Evolutionary conservation across 2,113 vertebrate genomes (phyloP), one percentile per base, ranked within the genome.

Genomic region (Plestiodon gilberti): DNA sequence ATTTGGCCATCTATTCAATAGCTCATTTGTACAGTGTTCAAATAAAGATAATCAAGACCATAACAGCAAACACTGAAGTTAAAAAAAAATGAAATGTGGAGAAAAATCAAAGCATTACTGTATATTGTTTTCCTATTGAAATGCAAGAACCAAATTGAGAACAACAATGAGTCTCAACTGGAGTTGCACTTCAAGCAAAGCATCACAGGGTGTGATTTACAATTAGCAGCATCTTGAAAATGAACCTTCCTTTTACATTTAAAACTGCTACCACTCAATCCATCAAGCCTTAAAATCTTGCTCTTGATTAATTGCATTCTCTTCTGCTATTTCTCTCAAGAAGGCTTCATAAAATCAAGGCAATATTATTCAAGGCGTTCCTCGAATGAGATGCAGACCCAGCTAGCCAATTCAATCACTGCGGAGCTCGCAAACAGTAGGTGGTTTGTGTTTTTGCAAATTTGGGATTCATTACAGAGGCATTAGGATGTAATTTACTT

Each of bases 181-280:
- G 84, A 89, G 81, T 84, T 91, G 90, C 78, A 86, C 75, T 88
- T 93, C 78, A 43, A 93, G 69, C 77, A 91, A 83, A 90, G 88
- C 82, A 92, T 61, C 87, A 89, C 78, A 80, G 88, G 85, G 81
- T 83, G 74, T 94, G 91, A 95, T 95, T 95, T 95, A 94, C 86
- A 93, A 92, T 91, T 93, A 94, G 89, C 33, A 88, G 82, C 92
- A 91, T 93, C 88, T 92, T 91, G 87, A 94, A 94, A 93, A 91
- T 78, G 89, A 92, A 83, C 70, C 2, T 6, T 91, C 89, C 81
- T 93, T 93, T 94, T 90, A 78, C 82, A 82, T 92, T 93, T 94
- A 73, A 90, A 93, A 90, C 78, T 30, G 1, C 89, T 87, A 48
- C 84, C 80, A 74, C 86, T 95, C 85, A 88, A 94, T 93, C 86